Conservation (phyloP, 2,113 vertebrate species). For the Blennius ocellaris region DNA sequence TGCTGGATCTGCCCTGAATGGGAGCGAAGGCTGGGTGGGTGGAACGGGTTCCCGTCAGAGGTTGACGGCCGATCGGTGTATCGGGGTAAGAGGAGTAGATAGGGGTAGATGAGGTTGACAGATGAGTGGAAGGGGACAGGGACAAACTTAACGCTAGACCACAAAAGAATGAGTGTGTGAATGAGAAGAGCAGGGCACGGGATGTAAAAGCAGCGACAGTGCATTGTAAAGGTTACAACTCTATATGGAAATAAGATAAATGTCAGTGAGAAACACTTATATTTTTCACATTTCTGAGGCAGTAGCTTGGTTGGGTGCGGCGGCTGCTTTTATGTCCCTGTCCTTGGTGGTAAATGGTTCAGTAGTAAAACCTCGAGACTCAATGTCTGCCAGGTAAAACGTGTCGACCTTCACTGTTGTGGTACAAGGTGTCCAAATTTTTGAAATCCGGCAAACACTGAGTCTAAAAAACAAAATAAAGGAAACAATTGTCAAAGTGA, state of each 20-base stretch:
- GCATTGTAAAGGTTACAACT: constrained; percentile 11
- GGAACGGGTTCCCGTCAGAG: constrained; percentile 10
- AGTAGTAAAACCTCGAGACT: constrained; percentile 73
- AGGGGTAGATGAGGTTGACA: constrained; percentile 36
- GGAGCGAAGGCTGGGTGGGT: constrained; percentile 10
- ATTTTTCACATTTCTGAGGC: constrained; percentile 25
- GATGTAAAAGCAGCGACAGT: constrained; percentile 72
- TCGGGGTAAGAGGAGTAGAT: constrained; percentile 15
- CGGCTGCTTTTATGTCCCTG: constrained; percentile 75
- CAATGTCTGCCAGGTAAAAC: constrained; percentile 73
- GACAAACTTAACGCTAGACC: constrained; percentile 49
- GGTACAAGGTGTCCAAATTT: constrained; percentile 23
- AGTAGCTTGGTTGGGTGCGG: constrained; percentile 25
- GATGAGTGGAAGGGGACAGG: constrained; percentile 40
- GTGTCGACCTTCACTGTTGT: constrained; percentile 28
- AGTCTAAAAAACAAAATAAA: constrained; percentile 58
- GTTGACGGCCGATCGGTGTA: constrained; percentile 15
- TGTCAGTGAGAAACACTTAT: background rate
- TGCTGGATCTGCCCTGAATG: constrained; percentile 40
- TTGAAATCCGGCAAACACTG: constrained; percentile 75
- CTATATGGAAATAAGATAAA: constrained; percentile 13
- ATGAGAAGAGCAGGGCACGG: constrained; percentile 53
- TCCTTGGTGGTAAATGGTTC: constrained; percentile 69
- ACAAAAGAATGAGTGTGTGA: constrained; percentile 61
- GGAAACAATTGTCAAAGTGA: constrained; percentile 42